Evolutionary conservation across 2,888 invertebrate species (phyloP).

Genomic region (Drosophila paranaensis): DNA sequence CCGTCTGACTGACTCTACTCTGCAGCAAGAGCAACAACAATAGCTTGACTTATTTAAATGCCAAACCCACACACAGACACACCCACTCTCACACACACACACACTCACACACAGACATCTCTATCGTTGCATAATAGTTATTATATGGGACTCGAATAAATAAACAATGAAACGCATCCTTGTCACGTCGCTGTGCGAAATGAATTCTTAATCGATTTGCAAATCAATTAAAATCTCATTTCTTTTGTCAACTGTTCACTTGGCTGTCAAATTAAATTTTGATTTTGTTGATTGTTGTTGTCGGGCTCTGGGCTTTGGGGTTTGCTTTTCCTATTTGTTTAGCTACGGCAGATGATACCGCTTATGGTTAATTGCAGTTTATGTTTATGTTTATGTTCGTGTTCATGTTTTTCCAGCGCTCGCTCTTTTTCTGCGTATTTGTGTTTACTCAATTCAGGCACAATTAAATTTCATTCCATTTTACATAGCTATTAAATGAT

Average conservation of each 20-base stretch:
- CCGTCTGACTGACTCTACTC: too few relatives aligned
- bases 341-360: constrained; percentile 27
- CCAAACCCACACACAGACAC: background rate
- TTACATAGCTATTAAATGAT: constrained; percentile 55
- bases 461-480: constrained; percentile 62
- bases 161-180: constrained; percentile 6
- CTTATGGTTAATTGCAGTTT: constrained; percentile 43
- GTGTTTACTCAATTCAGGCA: constrained; percentile 45
- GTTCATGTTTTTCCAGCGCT: constrained; percentile 1
- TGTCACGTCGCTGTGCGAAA: constrained; percentile 1
- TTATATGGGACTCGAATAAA: background rate
- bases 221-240: constrained; percentile 35
- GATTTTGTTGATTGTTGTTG: constrained; percentile 29
- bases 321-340: constrained; percentile 27
- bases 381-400: constrained; percentile 12
- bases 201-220: constrained; percentile 10
- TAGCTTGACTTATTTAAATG: background rate
- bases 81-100: background rate
- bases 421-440: background rate
- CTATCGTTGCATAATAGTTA: constrained; percentile 7
- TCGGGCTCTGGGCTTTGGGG: background rate
- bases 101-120: too few relatives aligned
- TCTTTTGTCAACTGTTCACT: constrained; percentile 33
- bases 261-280: constrained; percentile 36
- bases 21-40: background rate